Conservation (phyloP, 2,888 invertebrate species). For the Agrilus cyanescens region DNA sequence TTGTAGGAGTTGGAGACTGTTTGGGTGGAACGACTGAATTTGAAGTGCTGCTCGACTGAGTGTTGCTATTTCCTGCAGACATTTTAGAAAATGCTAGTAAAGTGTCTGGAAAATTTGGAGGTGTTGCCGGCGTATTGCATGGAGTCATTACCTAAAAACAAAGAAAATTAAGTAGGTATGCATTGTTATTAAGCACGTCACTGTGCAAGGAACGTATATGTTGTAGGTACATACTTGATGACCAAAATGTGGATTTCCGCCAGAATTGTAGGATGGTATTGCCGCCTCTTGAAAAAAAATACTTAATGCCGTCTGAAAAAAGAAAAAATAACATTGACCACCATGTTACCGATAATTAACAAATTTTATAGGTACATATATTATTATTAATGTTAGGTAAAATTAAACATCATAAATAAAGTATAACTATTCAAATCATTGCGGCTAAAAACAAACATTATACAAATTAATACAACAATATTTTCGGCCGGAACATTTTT, state of each 20-base stretch:
- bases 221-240: constrained; percentile 36
- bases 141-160: constrained; percentile 71
- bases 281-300: constrained; percentile 93
- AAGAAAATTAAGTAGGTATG: constrained; percentile 3
- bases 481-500: too few relatives aligned
- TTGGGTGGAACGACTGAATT: constrained; percentile 29
- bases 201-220: background rate
- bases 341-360: too few relatives aligned
- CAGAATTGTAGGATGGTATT: constrained; percentile 64
- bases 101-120: constrained; percentile 88
- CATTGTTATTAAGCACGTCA: background rate
- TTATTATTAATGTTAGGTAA: too few relatives aligned
- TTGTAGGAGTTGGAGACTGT: constrained; percentile 27
- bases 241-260: constrained; percentile 66
- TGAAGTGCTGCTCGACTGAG: constrained; percentile 39
- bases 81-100: constrained; percentile 79
- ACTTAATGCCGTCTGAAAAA: constrained; percentile 77
- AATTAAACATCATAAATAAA: too few relatives aligned
- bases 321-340: constrained; percentile 10
- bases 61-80: constrained; percentile 54
- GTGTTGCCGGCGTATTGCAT: constrained; percentile 89
- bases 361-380: too few relatives aligned
- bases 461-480: too few relatives aligned
- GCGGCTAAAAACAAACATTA: too few relatives aligned
- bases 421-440: too few relatives aligned